A percentile compares a stretch with the other conserved stretches of the same genome.
These are phyloP conservation scores for Sphaerodactylus townsendi DNA, from an alignment of 2,113 vertebrate genomes.

Conservation along the genomic window DNA sequence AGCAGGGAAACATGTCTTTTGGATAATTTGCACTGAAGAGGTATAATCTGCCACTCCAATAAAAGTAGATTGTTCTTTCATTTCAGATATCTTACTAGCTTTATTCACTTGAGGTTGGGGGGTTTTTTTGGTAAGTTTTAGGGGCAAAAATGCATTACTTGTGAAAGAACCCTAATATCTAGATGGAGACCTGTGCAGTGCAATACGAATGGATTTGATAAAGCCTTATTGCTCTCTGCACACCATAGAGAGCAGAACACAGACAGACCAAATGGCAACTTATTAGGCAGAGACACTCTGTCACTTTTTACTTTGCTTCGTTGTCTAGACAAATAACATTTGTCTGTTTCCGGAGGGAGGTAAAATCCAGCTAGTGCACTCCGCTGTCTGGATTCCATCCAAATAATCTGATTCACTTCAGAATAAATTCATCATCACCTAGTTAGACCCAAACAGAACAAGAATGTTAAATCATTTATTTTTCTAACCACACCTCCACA, in stretches of 20 bases:
- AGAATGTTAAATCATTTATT: not conserved
- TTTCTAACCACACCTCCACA: not conserved
- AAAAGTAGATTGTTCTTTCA: not conserved
- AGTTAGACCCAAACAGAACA: not conserved
- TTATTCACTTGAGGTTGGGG: not conserved
- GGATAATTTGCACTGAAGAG: not conserved
- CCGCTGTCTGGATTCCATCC: slow-evolving; percentile 1
- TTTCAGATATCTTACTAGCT: not conserved
- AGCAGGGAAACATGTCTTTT: not conserved
- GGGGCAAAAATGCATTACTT: not conserved
- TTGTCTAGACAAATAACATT: slow-evolving; percentile 8
- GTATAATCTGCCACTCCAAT: not conserved
- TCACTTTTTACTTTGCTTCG: not conserved
- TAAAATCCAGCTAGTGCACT: not conserved
- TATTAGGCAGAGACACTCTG: not conserved
- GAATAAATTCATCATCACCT: not conserved
- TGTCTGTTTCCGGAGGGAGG: slow-evolving; percentile 5
- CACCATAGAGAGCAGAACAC: not conserved
- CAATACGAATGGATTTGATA: not conserved
- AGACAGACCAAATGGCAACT: not conserved
- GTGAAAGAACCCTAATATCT: not conserved
- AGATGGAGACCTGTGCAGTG: not conserved
- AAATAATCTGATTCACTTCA: not conserved
- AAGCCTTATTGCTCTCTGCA: not conserved
- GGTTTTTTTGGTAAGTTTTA: not conserved